Conservation (phyloP, 2,113 vertebrate genomes). For the Speoplatyrhinus poulsoni region DNA sequence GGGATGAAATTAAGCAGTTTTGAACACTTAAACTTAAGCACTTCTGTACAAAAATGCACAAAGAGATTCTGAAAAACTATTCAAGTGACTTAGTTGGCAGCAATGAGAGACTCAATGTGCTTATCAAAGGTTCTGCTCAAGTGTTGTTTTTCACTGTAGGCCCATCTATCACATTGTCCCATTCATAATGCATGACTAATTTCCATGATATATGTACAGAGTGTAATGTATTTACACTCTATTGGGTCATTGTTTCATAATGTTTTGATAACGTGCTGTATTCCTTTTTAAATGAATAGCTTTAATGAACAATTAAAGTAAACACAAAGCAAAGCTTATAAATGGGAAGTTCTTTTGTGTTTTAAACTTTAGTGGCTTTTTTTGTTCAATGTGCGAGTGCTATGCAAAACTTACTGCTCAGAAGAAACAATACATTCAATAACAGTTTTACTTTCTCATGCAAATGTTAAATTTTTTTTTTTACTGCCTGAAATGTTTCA, state of each 20-base stretch:
- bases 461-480: conserved; percentile 73
- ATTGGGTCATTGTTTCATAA: conserved; percentile 20
- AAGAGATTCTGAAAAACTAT: conserved; percentile 29
- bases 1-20: conserved; percentile 61
- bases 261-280: conserved; percentile 6
- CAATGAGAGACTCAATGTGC: conserved; percentile 58
- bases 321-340: conserved; percentile 22
- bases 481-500: conserved; percentile 51
- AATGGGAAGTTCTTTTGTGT: conserved; percentile 41
- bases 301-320: conserved; percentile 8
- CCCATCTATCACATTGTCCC: conserved; percentile 30
- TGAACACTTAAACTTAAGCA: conserved; percentile 51
- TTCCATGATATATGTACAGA: conserved; percentile 32
- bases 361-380: conserved; percentile 45
- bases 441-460: conserved; percentile 77
- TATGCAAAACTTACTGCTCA: conserved; percentile 76
- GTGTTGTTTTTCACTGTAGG: conserved; percentile 36
- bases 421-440: conserved; percentile 84
- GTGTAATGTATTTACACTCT: conserved; percentile 34
- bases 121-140: conserved; percentile 55
- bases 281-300: conserved; percentile 12
- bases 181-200: conserved; percentile 13
- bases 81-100: conserved; percentile 41
- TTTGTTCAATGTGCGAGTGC: conserved; percentile 80
- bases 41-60: conserved; percentile 56